Evolutionary conservation across 2,888 invertebrate genomes (phyloP), one percentile per base, ranked within the genome.

Genomic region (Altica lythri): DNA sequence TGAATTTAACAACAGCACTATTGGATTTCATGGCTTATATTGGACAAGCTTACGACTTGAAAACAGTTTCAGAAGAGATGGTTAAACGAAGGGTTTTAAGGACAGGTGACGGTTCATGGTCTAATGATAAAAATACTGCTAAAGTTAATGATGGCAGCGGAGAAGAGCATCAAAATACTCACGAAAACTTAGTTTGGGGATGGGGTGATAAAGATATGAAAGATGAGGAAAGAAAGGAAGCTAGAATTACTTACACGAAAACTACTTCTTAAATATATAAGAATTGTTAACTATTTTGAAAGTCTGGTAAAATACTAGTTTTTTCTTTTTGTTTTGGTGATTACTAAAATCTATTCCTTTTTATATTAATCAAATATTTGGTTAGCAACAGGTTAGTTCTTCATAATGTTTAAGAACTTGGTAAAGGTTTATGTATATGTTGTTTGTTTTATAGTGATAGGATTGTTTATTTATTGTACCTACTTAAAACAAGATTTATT

Each of bases 1-100:
- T 66, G 45, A 95, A 95, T 72, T 71, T 88, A 0, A 91, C 92
- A 0, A 90, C 92, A 0, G 81, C 80, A 0, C 87, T 93, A 64
- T 92, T 95, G 59, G 89, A 95, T 70, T 76, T 83, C 4, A 91
- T 89, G 71, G 89, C 90, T 0, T 81, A 78, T 63, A 72, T 93
- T 14, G 94, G 94, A 37, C 88, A 88, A 85, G 93, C 90, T 1
- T 90, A 88, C 71, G 92, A 92, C 70, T 77, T 89, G 78, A 83
- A 86, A 71, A 81, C 75, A 4, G 85, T 82, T 0, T 83, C 84
- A 0, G 70, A 77, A 0, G 75, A 78, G 48, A 82, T 84, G 83
- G 77, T 86, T 1, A 72, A 75, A 12, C 73, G 81, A 43, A 74
- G 84, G 12, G 83, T 82, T 3, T 68, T 74, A 9, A 80, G 81